Evolutionary conservation across 2,113 vertebrate genomes (phyloP).

Genomic region (Numida meleagris): DNA sequence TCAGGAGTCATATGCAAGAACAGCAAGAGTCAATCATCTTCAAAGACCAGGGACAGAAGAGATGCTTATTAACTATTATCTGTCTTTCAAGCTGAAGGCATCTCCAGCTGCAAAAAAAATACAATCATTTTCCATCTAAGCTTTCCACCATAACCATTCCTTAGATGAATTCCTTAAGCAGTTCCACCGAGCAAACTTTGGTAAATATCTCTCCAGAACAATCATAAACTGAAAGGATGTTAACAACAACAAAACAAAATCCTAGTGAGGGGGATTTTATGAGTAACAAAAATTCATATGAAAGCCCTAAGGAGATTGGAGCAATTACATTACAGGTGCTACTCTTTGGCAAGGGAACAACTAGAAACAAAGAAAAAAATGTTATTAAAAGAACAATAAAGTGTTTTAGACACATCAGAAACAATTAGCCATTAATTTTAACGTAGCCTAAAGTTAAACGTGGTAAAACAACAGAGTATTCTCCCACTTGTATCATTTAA

Average conservation of each 20-base stretch:
- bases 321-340: neutral
- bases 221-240: neutral
- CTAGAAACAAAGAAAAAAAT: neutral
- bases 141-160: slow-evolving; percentile 15
- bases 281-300: slow-evolving; percentile 1
- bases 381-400: slow-evolving; percentile 42
- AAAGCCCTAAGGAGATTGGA: neutral
- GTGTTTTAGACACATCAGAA: neutral
- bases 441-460: slow-evolving; percentile 20
- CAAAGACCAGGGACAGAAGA: neutral
- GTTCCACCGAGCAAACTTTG: slow-evolving; percentile 4
- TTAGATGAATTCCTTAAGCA: slow-evolving; percentile 33
- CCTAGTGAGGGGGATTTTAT: neutral
- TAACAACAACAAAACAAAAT: slow-evolving; percentile 1
- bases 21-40: neutral
- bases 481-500: neutral
- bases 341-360: neutral
- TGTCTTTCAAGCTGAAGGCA: neutral
- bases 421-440: slow-evolving; percentile 12
- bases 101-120: neutral
- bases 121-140: neutral
- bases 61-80: neutral
- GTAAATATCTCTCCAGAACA: slow-evolving; percentile 10
- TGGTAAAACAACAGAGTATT: neutral
- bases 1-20: neutral